Percentiles rank a stretch among this genome's conserved stretches.
Conservation (phyloP, 2,113 vertebrate species). For the Plotosus lineatus region DNA sequence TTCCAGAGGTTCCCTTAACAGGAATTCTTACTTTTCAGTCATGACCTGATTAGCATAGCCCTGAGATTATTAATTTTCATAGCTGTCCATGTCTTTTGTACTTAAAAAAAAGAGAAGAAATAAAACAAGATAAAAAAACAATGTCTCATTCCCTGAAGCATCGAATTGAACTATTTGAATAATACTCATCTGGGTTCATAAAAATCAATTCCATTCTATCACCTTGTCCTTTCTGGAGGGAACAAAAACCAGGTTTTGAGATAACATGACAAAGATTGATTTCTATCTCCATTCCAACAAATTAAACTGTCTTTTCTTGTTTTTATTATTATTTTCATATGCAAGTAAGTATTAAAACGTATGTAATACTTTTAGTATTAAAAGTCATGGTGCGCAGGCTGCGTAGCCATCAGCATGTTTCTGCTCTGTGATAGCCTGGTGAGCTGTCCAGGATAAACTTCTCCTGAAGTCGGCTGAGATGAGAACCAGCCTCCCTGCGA, state of each 20-base stretch:
- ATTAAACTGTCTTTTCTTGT: not conserved
- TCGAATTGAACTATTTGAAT: conserved; percentile 53
- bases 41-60: conserved; percentile 15
- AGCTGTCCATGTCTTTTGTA: conserved; percentile 45
- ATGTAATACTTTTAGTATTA: no score
- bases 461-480: no score
- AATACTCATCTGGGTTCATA: conserved; percentile 47
- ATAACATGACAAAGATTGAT: conserved; percentile 33
- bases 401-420: no score
- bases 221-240: conserved; percentile 5
- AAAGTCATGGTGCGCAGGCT: no score
- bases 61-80: conserved; percentile 45
- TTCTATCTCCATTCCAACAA: not conserved
- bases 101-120: conserved; percentile 17
- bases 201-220: conserved; percentile 47
- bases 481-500: no score
- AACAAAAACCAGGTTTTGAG: conserved; percentile 13
- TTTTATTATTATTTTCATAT: not conserved
- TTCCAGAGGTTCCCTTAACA: not conserved
- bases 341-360: not conserved
- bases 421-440: no score
- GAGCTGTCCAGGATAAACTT: no score
- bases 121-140: conserved; percentile 1
- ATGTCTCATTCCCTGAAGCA: conserved; percentile 39
- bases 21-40: not conserved